These are phyloP conservation scores for Peucedramus taeniatus DNA, from an alignment of 2,113 vertebrate species.

Conservation along the genomic window DNA sequence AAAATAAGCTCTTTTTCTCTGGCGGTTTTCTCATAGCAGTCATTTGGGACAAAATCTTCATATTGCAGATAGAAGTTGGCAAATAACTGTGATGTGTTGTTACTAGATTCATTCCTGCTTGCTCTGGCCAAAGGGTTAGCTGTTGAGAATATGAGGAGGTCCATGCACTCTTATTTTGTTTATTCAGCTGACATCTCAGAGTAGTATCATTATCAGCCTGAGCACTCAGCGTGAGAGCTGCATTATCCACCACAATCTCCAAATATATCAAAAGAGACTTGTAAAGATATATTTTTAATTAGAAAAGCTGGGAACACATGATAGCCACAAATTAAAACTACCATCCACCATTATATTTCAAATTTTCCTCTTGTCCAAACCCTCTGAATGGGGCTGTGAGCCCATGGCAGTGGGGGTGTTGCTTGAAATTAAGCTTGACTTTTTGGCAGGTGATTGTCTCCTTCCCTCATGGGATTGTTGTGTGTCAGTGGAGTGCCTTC, in stretches of 20 bases:
- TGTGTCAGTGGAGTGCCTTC: background rate
- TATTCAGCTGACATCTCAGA: background rate
- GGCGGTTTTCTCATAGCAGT: background rate
- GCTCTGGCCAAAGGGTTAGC: background rate
- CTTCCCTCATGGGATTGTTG: fast-evolving
- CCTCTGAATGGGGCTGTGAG: background rate
- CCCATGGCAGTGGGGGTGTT: background rate
- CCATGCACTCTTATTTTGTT: background rate
- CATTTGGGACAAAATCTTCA: background rate
- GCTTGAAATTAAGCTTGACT: background rate
- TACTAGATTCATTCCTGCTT: background rate
- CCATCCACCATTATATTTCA: background rate
- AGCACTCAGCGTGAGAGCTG: background rate
- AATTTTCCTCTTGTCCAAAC: background rate
- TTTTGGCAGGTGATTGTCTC: background rate
- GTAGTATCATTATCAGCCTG: background rate
- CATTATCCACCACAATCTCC: background rate
- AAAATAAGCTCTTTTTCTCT: background rate
- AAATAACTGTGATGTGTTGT: background rate
- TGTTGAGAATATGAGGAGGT: background rate
- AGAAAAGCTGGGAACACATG: background rate
- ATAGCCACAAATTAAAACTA: background rate
- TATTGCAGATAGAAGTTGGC: background rate
- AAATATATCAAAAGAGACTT: background rate
- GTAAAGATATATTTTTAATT: background rate